Evolutionary conservation across 2,888 invertebrate species (phyloP).

Genomic region (Ophion ellenae): DNA sequence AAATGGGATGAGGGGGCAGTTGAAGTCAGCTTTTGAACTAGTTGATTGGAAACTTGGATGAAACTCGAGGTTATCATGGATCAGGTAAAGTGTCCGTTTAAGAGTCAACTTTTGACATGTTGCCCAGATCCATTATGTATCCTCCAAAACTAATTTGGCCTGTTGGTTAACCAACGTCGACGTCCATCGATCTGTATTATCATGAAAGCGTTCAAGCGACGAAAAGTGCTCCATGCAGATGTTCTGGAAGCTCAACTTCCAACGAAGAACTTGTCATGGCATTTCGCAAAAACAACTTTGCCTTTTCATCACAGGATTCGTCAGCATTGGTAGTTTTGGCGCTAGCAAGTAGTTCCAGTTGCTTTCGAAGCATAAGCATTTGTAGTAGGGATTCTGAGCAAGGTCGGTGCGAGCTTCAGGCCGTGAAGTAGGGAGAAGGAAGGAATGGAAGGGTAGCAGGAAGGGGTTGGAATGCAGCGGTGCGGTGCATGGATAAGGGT

Average conservation of each 20-base stretch:
- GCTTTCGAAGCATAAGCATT: conserved; percentile 69
- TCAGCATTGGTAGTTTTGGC: conserved; percentile 28
- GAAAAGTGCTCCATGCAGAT: neutral
- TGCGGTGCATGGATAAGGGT: conserved; percentile 9
- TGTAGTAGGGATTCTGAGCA: conserved; percentile 7
- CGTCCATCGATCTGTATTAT: neutral
- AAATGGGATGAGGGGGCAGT: neutral
- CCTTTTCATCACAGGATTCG: conserved; percentile 68
- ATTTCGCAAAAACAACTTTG: conserved; percentile 71
- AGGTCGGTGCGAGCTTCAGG: conserved; percentile 41
- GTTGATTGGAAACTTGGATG: no score
- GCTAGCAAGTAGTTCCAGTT: conserved; percentile 72
- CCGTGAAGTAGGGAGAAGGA: conserved; percentile 10
- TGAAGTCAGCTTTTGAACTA: no score
- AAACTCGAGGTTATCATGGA: no score
- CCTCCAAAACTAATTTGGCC: no score
- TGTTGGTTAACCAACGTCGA: no score
- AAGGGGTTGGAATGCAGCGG: neutral
- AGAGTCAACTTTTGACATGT: neutral
- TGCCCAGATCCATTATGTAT: no score
- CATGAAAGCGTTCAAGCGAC: neutral
- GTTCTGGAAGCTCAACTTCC: neutral
- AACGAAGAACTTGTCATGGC: conserved; percentile 32
- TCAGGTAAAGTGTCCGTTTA: no score
- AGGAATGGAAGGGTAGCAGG: conserved; percentile 13